phyloP scores from a whole-genome alignment of 2,888 invertebrate species.

The Chydorus sphaericus region DNA sequence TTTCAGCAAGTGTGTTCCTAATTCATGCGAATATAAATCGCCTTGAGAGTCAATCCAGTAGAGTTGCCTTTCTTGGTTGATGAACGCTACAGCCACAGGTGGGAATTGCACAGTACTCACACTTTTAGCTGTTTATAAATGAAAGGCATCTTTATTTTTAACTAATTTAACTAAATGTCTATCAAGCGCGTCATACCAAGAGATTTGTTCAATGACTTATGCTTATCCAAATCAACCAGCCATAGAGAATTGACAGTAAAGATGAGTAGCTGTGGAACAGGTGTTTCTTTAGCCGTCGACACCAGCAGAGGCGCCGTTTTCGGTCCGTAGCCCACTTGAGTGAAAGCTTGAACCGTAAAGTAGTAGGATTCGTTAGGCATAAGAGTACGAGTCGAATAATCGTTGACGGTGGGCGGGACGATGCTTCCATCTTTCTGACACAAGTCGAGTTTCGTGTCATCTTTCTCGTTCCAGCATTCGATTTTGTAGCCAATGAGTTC shows the following conservation, averaged over 20 bases:
- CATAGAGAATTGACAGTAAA: constrained; percentile 56
- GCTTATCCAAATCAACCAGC: constrained; percentile 59
- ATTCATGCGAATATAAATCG: neutral
- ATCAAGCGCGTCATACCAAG: neutral
- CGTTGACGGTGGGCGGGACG: constrained; percentile 34
- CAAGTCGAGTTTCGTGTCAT: neutral
- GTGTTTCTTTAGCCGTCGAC: constrained; percentile 52
- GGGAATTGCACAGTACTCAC: constrained; percentile 32
- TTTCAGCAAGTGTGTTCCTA: no score
- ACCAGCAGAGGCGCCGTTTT: constrained; percentile 48
- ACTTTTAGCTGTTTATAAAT: neutral
- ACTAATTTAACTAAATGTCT: neutral
- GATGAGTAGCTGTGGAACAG: constrained; percentile 61
- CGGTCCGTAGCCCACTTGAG: constrained; percentile 58
- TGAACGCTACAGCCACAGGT: constrained; percentile 50
- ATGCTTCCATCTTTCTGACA: constrained; percentile 14
- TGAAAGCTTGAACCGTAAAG: constrained; percentile 57
- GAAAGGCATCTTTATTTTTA: neutral
- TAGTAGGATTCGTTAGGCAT: constrained; percentile 47
- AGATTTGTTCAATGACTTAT: constrained; percentile 22
- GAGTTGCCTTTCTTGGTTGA: constrained; percentile 53
- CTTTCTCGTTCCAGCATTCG: constrained; percentile 45
- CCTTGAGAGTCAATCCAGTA: constrained; percentile 57
- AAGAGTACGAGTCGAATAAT: constrained; percentile 42
- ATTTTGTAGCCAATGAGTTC: constrained; percentile 55